Percentiles rank a stretch among this genome's conserved stretches.
These are phyloP conservation scores for Pseudanteris insignis DNA, from an alignment of 2,888 invertebrate genomes.

Conservation along the genomic window DNA sequence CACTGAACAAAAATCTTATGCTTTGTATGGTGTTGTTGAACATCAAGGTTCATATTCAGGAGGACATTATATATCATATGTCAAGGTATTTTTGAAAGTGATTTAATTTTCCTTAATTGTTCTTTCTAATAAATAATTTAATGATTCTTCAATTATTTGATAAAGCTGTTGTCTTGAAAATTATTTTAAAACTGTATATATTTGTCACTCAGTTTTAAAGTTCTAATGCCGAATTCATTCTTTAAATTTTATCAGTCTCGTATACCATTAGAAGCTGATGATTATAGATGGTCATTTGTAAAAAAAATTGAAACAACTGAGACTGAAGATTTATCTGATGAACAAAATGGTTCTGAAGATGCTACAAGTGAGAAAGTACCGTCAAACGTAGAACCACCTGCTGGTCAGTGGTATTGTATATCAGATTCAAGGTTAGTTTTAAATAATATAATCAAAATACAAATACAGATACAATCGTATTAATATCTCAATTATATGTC, in stretches of 20 bases:
- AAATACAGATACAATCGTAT: too few species aligned
- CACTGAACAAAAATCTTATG: conserved; percentile 75
- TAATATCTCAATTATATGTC: too few species aligned
- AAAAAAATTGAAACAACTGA: conserved; percentile 67
- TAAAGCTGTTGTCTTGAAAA: too few species aligned
- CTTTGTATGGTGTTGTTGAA: conserved; percentile 94
- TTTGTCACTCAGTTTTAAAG: too few species aligned
- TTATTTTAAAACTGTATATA: too few species aligned
- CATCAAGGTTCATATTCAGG: conserved; percentile 92
- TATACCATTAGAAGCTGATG: conserved; percentile 71
- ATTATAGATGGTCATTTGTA: conserved; percentile 78
- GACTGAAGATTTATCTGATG: conserved; percentile 44
- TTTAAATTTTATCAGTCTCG: conserved; percentile 66
- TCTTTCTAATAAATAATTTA: too few species aligned
- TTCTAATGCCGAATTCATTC: too few species aligned
- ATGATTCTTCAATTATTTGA: too few species aligned
- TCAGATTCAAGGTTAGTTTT: conserved; percentile 81
- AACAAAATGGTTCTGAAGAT: conserved; percentile 66
- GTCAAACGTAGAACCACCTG: conserved; percentile 68
- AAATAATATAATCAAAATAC: too few species aligned
- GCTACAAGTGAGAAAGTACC: conserved; percentile 62
- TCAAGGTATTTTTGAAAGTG: too few species aligned
- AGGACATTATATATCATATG: conserved; percentile 93
- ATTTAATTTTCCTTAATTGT: too few species aligned
- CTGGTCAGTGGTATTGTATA: conserved; percentile 91